These are phyloP conservation scores for Littorina saxatilis DNA, from an alignment of 1,140 invertebrate species.

Conservation along the genomic window DNA sequence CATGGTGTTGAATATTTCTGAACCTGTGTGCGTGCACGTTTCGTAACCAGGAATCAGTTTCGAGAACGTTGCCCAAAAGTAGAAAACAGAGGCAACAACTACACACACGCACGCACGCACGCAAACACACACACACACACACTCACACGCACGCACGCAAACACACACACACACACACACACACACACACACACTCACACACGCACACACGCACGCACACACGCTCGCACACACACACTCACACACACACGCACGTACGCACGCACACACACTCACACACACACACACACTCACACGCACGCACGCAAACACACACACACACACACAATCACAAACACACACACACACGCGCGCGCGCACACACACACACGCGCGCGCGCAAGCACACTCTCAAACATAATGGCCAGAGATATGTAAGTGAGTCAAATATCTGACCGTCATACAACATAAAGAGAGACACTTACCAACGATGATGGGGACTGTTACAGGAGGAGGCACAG, in stretches of 20 bases:
- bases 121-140: neutral
- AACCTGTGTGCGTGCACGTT: neutral
- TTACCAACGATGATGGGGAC: slow-evolving; percentile 26
- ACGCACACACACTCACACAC: neutral
- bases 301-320: neutral
- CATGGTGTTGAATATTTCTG: slow-evolving; percentile 20
- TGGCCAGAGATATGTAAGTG: no score
- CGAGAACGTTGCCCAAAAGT: no score
- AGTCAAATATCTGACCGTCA: no score
- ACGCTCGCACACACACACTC: neutral
- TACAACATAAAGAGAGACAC: neutral
- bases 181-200: neutral
- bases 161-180: neutral
- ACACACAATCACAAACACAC: neutral
- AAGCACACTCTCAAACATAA: neutral
- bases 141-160: neutral
- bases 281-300: neutral
- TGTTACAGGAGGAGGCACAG: slow-evolving; percentile 10
- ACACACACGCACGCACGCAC: neutral
- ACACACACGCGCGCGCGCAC: neutral
- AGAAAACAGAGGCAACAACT: no score
- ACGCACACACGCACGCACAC: neutral
- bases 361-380: neutral
- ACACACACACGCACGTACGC: neutral
- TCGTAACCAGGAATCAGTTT: no score